Conservation (phyloP, 1,140 invertebrate genomes). For the Calephelis virginiensis region DNA sequence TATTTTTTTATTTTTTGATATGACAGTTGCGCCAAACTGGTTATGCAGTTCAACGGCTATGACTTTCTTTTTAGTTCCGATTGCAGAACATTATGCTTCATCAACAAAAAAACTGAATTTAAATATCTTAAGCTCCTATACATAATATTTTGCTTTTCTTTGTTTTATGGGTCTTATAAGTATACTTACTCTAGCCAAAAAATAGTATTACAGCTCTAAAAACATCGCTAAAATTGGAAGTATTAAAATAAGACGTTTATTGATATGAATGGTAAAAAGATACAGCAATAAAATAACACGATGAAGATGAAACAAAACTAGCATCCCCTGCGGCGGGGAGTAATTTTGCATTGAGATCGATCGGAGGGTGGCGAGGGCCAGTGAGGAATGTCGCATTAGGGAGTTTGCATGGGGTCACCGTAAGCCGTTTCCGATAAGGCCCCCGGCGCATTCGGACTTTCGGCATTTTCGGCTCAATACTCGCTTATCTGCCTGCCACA, state of each 20-base stretch:
- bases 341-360: slow-evolving; percentile 74
- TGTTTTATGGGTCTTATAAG: too few relatives aligned
- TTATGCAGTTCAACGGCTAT: too few relatives aligned
- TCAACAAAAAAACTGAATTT: too few relatives aligned
- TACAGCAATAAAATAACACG: slow-evolving; percentile 62
- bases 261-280: slow-evolving; percentile 30
- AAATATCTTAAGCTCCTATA: too few relatives aligned
- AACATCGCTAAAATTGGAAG: neutral
- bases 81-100: too few relatives aligned
- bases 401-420: slow-evolving; percentile 74
- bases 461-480: slow-evolving; percentile 53
- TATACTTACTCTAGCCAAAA: too few relatives aligned
- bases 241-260: neutral
- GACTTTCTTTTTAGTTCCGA: too few relatives aligned
- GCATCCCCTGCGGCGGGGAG: slow-evolving; percentile 50
- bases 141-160: too few relatives aligned
- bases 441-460: slow-evolving; percentile 53
- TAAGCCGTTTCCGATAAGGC: slow-evolving; percentile 77
- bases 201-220: neutral
- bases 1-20: too few relatives aligned
- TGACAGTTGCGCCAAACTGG: too few relatives aligned
- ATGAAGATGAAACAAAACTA: slow-evolving; percentile 62
- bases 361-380: slow-evolving; percentile 53
- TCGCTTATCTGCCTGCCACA: slow-evolving; percentile 69
- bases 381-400: slow-evolving; percentile 68